A percentile compares a stretch with the other conserved stretches of the same genome.
Conservation (phyloP, 2,797 vertebrate genomes). For the Sylvilagus floridanus region DNA sequence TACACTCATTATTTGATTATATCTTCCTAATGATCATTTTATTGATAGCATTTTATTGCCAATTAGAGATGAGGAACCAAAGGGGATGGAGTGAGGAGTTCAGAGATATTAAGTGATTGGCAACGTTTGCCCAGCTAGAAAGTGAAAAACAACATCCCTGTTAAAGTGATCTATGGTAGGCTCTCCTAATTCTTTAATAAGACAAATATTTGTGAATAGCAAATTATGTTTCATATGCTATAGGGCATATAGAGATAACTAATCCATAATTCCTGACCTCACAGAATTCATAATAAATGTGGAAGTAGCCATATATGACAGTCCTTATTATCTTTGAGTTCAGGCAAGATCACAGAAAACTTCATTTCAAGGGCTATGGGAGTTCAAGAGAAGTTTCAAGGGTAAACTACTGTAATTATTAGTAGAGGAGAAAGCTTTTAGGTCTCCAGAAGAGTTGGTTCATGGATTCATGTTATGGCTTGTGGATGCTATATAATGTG, state of each 20-base stretch:
- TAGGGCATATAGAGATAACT: background rate
- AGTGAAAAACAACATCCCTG: background rate
- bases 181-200: background rate
- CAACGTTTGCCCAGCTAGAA: background rate
- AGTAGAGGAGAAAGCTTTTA: background rate
- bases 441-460: background rate
- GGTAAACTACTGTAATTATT: background rate
- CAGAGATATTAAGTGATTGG: background rate
- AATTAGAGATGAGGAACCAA: background rate
- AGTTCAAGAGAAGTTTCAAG: background rate
- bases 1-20: background rate
- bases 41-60: background rate
- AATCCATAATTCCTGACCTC: background rate
- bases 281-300: constrained; percentile 3
- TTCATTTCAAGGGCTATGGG: background rate
- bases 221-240: background rate
- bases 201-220: background rate
- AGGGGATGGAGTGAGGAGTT: background rate
- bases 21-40: background rate
- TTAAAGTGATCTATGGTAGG: background rate
- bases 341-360: background rate
- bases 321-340: background rate
- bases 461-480: background rate
- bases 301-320: background rate
- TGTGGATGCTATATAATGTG: background rate